Evolutionary conservation across 1,140 invertebrate genomes (phyloP), one percentile per base, ranked within the genome.

Genomic region (Hyles vespertilio): DNA sequence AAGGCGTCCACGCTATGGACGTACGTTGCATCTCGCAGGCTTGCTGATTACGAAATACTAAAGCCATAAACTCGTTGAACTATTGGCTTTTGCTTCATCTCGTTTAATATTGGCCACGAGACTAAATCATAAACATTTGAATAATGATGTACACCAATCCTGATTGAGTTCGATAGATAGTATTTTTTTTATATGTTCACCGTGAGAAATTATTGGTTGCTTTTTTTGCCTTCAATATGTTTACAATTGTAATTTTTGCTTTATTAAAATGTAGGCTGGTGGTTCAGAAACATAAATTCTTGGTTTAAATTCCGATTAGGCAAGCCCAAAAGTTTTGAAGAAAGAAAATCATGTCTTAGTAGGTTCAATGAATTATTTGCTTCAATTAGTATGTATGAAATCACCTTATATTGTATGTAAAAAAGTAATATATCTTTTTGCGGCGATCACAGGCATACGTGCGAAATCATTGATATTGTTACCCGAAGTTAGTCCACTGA

Each of bases 41-140:
- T 54, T 44, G 40, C 32, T 44, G 46, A 53, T 63, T 67, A 67
- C 49, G 55, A 67, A 59, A 67, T 59, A 54, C 51, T 54, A 33
- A 54, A 43, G 47, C 51, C 52, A 59, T 59, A 67, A 59, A 67
- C 54, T 43, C 59, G 56, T 57, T 59, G 54, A 56, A 45, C 51
- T 59, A 63, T 57, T 58, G 54, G 40, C 52, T 58, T 50, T 22
- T 8, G 33, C 40, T 54, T 54, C 52, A 12, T 12, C 40, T 43
- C 52, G 22, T 48, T 48, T 11, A 12, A 11, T n/a, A 46, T 22
- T 46, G 49, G 43, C 50, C 54, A 56, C 53, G 59, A 61, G 43
- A 47, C 44, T 3, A 8, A 34, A 56, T 51, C 40, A 44, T 54
- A 54, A 54, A 22, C 22, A 22, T 54, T 22, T 51, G 40, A 43